Evolutionary conservation across 2,797 vertebrate species (phyloP).

Genomic region (Potorous gilbertii): DNA sequence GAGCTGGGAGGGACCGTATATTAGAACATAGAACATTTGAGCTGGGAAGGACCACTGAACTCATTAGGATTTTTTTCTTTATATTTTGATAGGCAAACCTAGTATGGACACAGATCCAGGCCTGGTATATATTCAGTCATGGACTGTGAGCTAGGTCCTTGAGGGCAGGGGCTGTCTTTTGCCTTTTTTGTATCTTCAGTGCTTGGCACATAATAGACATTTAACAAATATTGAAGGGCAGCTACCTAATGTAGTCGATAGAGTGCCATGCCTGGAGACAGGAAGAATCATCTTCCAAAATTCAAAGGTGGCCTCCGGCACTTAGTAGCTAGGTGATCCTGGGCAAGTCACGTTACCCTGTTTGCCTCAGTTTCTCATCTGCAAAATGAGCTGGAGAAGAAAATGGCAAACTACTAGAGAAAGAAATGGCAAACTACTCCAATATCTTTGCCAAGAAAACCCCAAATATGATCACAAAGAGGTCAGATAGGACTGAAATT

Average conservation of each 20-base stretch:
- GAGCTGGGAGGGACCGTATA: background rate
- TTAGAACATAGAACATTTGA: background rate
- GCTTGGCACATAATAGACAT: background rate
- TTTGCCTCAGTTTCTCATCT: too few species aligned
- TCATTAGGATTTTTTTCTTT: too few species aligned
- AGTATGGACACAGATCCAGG: background rate
- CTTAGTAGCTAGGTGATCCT: background rate
- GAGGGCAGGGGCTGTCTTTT: background rate
- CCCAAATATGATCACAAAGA: too few species aligned
- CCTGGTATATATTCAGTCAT: background rate
- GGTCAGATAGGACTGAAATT: too few species aligned
- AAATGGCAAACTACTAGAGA: too few species aligned
- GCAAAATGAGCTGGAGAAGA: too few species aligned
- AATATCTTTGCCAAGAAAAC: too few species aligned
- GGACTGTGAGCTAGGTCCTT: background rate
- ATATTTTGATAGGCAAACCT: background rate
- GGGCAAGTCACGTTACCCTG: too few species aligned
- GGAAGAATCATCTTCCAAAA: background rate
- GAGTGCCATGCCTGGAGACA: background rate
- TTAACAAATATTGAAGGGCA: background rate
- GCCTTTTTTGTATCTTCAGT: background rate
- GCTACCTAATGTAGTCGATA: background rate
- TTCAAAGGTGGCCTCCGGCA: background rate
- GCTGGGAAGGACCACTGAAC: background rate
- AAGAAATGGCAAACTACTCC: too few species aligned